These are phyloP conservation scores for Selene dorsalis DNA, from an alignment of 2,797 vertebrate genomes.

Conservation along the genomic window DNA sequence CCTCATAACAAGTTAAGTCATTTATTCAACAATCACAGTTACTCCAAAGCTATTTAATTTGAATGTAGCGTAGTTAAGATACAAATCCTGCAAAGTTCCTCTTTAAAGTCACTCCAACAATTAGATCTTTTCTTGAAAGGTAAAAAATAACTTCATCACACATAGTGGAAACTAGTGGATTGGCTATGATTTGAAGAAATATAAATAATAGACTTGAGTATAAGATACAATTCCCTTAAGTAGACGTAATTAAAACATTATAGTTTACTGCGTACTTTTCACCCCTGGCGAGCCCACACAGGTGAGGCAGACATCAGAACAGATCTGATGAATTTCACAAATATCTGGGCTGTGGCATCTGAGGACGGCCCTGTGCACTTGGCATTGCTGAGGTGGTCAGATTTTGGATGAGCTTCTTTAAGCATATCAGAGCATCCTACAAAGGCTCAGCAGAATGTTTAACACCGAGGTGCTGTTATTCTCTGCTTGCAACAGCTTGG, in stretches of 20 bases:
- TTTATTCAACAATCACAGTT: no score
- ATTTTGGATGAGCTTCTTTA: conserved; percentile 65
- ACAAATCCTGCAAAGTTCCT: no score
- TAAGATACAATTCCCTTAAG: conserved; percentile 31
- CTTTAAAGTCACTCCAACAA: no score
- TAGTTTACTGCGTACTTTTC: conserved; percentile 26
- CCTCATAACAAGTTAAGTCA: no score
- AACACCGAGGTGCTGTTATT: conserved; percentile 40
- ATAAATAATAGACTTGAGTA: conserved; percentile 38
- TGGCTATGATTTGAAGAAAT: conserved; percentile 28
- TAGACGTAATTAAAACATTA: conserved; percentile 57
- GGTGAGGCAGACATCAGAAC: conserved; percentile 49
- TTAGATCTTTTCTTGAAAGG: conserved; percentile 9
- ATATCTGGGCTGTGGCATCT: conserved; percentile 42
- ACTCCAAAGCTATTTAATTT: no score
- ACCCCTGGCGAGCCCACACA: conserved; percentile 34
- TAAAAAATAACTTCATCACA: conserved; percentile 11
- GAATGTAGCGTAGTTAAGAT: no score
- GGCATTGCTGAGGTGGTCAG: conserved; percentile 61
- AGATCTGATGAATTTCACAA: conserved; percentile 38
- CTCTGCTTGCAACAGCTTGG: conserved; percentile 22
- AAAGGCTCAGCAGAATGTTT: conserved; percentile 61
- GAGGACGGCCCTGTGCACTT: conserved; percentile 18
- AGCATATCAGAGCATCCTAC: conserved; percentile 64
- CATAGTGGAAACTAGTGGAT: neutral